These are phyloP conservation scores for Fundulus diaphanus DNA, from an alignment of 2,797 vertebrate genomes.

Conservation along the genomic window DNA sequence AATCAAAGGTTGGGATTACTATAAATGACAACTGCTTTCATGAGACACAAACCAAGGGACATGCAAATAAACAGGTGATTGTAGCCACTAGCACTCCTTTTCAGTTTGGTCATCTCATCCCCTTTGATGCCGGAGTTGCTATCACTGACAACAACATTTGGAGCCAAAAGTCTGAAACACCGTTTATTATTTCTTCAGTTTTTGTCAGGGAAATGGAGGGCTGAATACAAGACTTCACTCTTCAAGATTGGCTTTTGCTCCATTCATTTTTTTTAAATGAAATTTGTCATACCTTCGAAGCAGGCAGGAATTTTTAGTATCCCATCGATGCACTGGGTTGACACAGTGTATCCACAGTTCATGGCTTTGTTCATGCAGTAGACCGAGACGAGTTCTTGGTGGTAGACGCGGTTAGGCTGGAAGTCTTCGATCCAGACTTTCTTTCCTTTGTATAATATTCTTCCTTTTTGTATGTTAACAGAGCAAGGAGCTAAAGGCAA, in stretches of 20 bases:
- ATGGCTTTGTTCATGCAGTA: conserved; percentile 85
- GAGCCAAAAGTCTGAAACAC: neutral
- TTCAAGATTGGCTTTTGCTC: neutral
- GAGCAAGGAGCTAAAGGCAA: conserved; percentile 83
- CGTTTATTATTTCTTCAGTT: neutral
- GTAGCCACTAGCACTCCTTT: neutral
- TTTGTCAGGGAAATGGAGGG: neutral
- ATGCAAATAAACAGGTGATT: too few species aligned
- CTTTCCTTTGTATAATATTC: conserved; percentile 79
- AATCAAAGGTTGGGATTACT: too few species aligned
- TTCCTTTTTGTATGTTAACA: conserved; percentile 76
- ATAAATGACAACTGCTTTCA: too few species aligned
- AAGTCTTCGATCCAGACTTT: conserved; percentile 80
- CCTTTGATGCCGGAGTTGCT: neutral
- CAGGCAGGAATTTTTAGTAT: conserved; percentile 83
- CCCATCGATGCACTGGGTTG: conserved; percentile 82
- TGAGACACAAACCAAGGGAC: too few species aligned
- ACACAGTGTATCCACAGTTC: conserved; percentile 82
- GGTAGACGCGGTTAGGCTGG: conserved; percentile 75
- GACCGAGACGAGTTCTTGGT: conserved; percentile 83
- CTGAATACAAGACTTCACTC: neutral
- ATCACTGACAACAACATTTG: neutral
- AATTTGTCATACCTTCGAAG: conserved; percentile 81
- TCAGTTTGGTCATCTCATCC: neutral
- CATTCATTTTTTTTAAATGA: neutral